Evolutionary conservation across 2,113 vertebrate genomes (phyloP).

Genomic region (Ictidomys tridecemlineatus): DNA sequence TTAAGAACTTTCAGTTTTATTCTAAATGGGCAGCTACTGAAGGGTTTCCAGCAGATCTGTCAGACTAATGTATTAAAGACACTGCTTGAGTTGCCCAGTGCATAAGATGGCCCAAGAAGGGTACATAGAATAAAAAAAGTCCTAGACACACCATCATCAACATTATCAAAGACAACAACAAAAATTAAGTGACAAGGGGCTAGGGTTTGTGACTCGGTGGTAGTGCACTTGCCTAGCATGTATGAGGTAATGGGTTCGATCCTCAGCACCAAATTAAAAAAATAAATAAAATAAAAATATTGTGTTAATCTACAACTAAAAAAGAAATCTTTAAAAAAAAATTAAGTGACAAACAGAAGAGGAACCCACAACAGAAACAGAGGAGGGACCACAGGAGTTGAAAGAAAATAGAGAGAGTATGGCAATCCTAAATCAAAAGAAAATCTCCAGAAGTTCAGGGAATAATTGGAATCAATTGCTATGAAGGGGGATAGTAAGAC

Average conservation of each 20-base stretch:
- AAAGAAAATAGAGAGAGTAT: neutral
- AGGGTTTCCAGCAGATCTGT: neutral
- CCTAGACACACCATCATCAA: neutral
- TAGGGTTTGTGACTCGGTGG: too few species aligned
- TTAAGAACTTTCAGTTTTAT: neutral
- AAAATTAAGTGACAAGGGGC: neutral
- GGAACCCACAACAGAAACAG: neutral
- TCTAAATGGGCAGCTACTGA: neutral
- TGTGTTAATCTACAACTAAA: too few species aligned
- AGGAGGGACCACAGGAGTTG: neutral
- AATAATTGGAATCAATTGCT: neutral
- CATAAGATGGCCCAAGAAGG: neutral
- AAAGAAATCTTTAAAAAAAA: neutral
- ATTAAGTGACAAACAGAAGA: constrained; percentile 8
- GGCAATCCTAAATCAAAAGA: neutral
- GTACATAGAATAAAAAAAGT: neutral
- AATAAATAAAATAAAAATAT: too few species aligned
- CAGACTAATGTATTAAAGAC: neutral
- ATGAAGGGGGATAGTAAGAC: neutral
- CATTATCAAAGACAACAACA: neutral
- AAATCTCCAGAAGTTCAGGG: neutral
- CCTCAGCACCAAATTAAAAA: too few species aligned
- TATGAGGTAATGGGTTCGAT: too few species aligned
- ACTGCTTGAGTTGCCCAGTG: neutral
- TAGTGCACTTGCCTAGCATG: too few species aligned